Conservation (phyloP, 2,113 vertebrate species). For the Zeus faber region DNA sequence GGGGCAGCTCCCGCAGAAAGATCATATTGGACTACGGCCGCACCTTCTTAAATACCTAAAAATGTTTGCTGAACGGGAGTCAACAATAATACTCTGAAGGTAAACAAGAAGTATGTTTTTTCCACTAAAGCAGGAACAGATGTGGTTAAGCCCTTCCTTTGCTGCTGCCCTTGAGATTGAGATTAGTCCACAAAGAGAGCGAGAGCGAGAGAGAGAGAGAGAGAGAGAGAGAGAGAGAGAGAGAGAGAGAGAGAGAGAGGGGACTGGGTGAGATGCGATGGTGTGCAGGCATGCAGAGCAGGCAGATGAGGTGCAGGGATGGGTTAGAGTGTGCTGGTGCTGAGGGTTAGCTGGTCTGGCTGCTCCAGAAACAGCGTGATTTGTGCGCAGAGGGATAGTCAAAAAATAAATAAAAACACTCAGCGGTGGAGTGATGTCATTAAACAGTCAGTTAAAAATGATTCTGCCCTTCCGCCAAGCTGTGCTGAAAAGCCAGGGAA, state of each 20-base stretch:
- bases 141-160: constrained; percentile 41
- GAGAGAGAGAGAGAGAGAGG: constrained; percentile 25
- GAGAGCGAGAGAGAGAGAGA: constrained; percentile 6
- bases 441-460: too few species aligned
- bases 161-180: constrained; percentile 26
- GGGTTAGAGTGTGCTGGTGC: constrained; percentile 45
- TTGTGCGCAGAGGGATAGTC: constrained; percentile 21
- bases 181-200: constrained; percentile 25
- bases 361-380: constrained; percentile 37
- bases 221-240: constrained; percentile 6
- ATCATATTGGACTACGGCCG: too few species aligned
- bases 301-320: constrained; percentile 51
- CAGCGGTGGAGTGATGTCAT: too few species aligned
- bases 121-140: background rate
- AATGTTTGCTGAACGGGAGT: too few species aligned
- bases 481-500: constrained; percentile 8
- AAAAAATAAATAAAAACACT: constrained; percentile 24
- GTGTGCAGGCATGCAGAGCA: constrained; percentile 44
- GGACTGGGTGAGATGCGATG: constrained; percentile 24
- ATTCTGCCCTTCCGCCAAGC: too few species aligned
- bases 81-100: background rate
- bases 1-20: too few species aligned
- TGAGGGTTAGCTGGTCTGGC: constrained; percentile 37
- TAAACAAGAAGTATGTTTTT: background rate
- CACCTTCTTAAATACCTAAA: too few species aligned